Evolutionary conservation across 2,888 invertebrate species (phyloP), one percentile per base, ranked within the genome.

Genomic region (Chaitophorus viminalis): DNA sequence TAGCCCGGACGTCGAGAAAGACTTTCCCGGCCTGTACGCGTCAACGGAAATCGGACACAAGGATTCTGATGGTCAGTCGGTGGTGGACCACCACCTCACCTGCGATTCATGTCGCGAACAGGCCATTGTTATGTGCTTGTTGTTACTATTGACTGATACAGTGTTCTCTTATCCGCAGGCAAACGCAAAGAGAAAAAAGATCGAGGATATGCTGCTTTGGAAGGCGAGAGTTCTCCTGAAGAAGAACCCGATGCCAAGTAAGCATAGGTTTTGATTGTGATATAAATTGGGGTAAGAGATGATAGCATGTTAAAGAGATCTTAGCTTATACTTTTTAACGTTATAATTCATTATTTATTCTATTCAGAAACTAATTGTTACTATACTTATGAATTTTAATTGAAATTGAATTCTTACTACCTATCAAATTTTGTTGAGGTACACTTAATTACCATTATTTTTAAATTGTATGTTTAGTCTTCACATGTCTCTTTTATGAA

Each of bases 151-250:
- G 68, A 5, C 31, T 78, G 25, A 77, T 77, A 11, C 33, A 4
- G 39, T 74, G 36, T 36, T 14, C 21, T 74, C 90, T 92, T 95
- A 78, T 92, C 96, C 52, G 94, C 94, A 90, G 95, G 95, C 0
- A 94, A 96, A 89, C 93, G 95, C 0, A 97, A 96, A 91, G 97
- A 97, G 88, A 96, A 95, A 90, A 97, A 96, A 91, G 97, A 97
- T 91, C 93, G 96, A 90, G 97, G 98, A 3, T 98, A 98, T 93
- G 97, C 97, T 79, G 96, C 97, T 39, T 93, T 98, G 90, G 98
- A 96, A 92, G 98, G 97, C 74, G 97, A 97, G 92, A 97, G 98
- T 91, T 98, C 98, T 0, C 96, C 96, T 9, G 97, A 97, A 91
- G 97, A 97, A 90, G 96, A 96, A 90, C 93, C 94, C 72, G 96